phyloP scores from a whole-genome alignment of 2,113 vertebrate species.

The Lycaon pictus region DNA sequence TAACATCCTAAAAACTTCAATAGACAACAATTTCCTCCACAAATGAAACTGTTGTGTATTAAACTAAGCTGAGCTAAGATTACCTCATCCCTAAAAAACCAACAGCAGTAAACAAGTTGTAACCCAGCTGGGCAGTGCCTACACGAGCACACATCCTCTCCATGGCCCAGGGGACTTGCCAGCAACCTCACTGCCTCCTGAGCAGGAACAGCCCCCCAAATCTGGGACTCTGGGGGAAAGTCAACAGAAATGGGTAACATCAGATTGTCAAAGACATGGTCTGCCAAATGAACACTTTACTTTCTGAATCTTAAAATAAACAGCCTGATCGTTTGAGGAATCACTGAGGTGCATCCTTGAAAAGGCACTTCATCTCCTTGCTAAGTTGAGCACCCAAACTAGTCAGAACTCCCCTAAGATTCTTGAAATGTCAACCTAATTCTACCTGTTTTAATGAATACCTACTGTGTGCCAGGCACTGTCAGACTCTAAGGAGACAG shows the following conservation, averaged over 20 bases:
- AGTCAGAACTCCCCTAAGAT: background rate
- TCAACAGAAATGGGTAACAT: background rate
- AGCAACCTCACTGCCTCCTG: background rate
- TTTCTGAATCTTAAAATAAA: slow-evolving; percentile 35
- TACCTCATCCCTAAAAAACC: slow-evolving; percentile 34
- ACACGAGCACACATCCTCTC: background rate
- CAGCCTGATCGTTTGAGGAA: background rate
- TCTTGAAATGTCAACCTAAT: background rate
- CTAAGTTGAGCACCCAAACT: background rate
- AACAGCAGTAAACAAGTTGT: background rate
- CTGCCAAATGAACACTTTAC: background rate
- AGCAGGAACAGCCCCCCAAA: background rate
- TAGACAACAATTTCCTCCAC: background rate
- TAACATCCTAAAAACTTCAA: slow-evolving; percentile 24
- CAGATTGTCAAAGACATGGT: background rate
- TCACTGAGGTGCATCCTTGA: background rate
- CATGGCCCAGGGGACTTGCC: background rate
- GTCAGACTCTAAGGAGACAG: background rate
- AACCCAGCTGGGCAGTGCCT: slow-evolving; percentile 3
- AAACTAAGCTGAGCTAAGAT: background rate
- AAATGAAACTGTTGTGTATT: slow-evolving; percentile 23
- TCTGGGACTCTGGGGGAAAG: rapidly evolving
- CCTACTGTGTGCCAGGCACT: background rate
- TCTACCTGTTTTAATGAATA: background rate
- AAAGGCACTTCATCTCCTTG: background rate